phyloP scores from a whole-genome alignment of 2,797 vertebrate genomes.

The Darevskia mixta region DNA sequence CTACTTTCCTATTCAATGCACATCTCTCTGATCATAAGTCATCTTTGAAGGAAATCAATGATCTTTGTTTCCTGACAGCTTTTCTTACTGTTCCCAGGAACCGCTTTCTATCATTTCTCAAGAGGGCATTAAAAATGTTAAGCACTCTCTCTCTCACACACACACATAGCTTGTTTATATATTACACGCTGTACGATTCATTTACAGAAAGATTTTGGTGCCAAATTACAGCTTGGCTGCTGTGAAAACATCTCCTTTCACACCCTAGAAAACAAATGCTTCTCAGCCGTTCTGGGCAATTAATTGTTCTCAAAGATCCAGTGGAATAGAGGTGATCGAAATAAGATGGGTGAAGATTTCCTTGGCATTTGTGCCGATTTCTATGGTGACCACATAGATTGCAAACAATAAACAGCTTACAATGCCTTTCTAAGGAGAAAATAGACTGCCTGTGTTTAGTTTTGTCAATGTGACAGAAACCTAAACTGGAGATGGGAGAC shows the following conservation, averaged over 20 bases:
- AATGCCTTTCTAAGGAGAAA: constrained; percentile 12
- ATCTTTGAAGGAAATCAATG: constrained; percentile 64
- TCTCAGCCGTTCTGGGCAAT: constrained; percentile 47
- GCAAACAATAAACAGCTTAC: neutral
- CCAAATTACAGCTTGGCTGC: constrained; percentile 72
- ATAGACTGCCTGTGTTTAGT: neutral
- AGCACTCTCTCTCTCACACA: constrained; percentile 46
- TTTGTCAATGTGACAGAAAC: constrained; percentile 35
- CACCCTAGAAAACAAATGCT: constrained; percentile 57
- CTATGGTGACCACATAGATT: constrained; percentile 36
- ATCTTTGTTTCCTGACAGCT: constrained; percentile 58
- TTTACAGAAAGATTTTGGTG: constrained; percentile 56
- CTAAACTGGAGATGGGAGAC: neutral
- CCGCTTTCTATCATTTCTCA: constrained; percentile 66
- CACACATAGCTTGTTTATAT: constrained; percentile 55
- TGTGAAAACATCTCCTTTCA: constrained; percentile 64
- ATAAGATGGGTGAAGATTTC: constrained; percentile 56
- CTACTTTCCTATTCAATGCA: constrained; percentile 41
- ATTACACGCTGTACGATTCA: constrained; percentile 62
- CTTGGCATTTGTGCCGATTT: constrained; percentile 41
- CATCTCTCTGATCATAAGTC: constrained; percentile 54
- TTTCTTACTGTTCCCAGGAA: constrained; percentile 66
- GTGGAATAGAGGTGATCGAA: constrained; percentile 25
- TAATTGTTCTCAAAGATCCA: constrained; percentile 52
- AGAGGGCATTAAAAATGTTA: constrained; percentile 69